Evolutionary conservation across 2,888 invertebrate species (phyloP).

Genomic region (Aleiodes alternator): DNA sequence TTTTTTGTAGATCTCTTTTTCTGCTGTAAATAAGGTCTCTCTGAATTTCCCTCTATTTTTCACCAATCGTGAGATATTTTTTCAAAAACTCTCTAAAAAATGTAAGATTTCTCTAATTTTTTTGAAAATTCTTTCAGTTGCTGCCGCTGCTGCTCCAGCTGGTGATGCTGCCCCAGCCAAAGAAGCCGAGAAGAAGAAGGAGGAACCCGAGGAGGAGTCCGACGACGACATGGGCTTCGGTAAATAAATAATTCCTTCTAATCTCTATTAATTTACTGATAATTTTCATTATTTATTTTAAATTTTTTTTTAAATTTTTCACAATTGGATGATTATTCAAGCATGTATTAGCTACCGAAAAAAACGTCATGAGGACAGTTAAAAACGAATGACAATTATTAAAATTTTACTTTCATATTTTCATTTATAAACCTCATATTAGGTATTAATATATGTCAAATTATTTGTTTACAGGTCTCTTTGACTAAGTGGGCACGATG

Average conservation of each 20-base stretch:
- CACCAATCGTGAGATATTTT: too few species aligned
- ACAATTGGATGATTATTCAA: constrained; percentile 77
- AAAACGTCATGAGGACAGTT: constrained; percentile 10
- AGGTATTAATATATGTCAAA: constrained; percentile 50
- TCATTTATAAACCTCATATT: constrained; percentile 40
- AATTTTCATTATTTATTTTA: constrained; percentile 44
- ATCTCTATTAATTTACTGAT: constrained; percentile 42
- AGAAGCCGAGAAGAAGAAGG: constrained; percentile 87
- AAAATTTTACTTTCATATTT: constrained; percentile 43
- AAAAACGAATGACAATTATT: constrained; percentile 61
- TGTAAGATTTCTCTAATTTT: background rate
- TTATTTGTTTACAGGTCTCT: constrained; percentile 80
- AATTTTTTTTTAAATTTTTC: constrained; percentile 39
- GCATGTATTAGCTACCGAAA: constrained; percentile 80
- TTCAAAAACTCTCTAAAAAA: background rate
- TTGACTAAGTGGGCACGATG: constrained; percentile 78
- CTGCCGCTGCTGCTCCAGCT: constrained; percentile 79
- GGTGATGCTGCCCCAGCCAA: constrained; percentile 79
- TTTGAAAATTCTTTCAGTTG: constrained; percentile 52
- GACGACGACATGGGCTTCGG: constrained; percentile 97
- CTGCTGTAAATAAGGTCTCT: too few species aligned
- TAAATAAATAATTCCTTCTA: constrained; percentile 64
- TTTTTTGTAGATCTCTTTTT: too few species aligned
- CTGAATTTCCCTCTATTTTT: too few species aligned
- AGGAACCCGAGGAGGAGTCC: constrained; percentile 87